Evolutionary conservation across 30 jellyfish, hydroid and myxozoan species (phyloP).

Genomic region (Aurelia sp.): DNA sequence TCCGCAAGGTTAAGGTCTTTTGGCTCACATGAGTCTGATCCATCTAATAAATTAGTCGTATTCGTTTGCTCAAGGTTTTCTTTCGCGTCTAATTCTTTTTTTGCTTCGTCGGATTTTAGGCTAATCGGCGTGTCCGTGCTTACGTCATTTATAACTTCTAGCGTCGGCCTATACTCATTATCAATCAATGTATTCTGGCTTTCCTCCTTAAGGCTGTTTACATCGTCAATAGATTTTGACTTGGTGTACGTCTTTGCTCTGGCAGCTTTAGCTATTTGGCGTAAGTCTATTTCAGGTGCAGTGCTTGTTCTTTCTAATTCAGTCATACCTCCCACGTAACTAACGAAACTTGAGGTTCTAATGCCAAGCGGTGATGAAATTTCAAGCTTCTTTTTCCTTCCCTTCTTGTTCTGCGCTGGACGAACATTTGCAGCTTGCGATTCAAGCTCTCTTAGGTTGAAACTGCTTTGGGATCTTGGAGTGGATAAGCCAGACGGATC

Average conservation of each 20-base stretch:
- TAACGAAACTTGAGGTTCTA: slow-evolving; percentile 67
- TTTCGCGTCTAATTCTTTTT: not conserved
- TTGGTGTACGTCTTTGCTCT: slow-evolving; percentile 16
- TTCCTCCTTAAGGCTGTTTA: not conserved
- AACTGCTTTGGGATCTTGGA: slow-evolving; percentile 76
- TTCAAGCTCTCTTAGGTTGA: slow-evolving; percentile 63
- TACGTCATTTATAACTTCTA: slow-evolving; percentile 56
- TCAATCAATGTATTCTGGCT: not conserved
- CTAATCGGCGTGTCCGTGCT: slow-evolving; percentile 27
- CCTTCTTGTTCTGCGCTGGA: slow-evolving; percentile 43
- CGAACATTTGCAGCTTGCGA: slow-evolving; percentile 31
- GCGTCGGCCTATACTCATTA: slow-evolving; percentile 17
- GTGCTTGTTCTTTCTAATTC: slow-evolving; percentile 65
- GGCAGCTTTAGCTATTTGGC: slow-evolving; percentile 48
- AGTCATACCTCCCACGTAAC: slow-evolving; percentile 77
- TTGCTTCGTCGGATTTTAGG: not conserved
- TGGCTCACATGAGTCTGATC: not conserved
- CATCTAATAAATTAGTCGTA: not conserved
- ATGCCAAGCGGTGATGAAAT: slow-evolving; percentile 76
- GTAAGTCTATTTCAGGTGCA: slow-evolving; percentile 67
- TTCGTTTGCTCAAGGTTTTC: not conserved
- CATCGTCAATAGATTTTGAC: slow-evolving; percentile 30
- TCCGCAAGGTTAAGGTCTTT: slow-evolving; percentile 9
- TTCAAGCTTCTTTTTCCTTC: slow-evolving; percentile 68
- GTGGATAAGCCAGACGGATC: slow-evolving; percentile 35